Evolutionary conservation across 1,140 invertebrate genomes (phyloP), one percentile per base, ranked within the genome.

Genomic region (Coelopa frigida): DNA sequence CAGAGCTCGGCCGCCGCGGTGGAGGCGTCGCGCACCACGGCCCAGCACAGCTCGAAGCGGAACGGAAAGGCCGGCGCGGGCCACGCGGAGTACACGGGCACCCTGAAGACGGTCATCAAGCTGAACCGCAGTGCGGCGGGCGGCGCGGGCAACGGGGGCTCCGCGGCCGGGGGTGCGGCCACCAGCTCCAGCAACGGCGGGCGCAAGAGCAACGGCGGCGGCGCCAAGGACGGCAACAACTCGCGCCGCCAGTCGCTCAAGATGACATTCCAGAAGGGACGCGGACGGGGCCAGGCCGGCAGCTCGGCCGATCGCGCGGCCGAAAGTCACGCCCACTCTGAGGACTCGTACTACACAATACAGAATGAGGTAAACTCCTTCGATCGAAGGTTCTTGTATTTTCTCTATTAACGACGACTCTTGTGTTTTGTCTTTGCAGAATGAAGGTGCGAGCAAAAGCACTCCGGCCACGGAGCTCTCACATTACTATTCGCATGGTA

Each of bases 261-360:
- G 58, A 85, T 87, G 82, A 84, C 85, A 36, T 78, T 87, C 59
- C 85, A 87, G 60, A 85, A 87, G 58, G 80, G 79, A 44, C 80
- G 81, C 45, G 72, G 73, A 3, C 72, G 80, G 11, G 75, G 75
- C 5, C 74, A 75, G 41, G 72, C 72, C 7, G 66, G 70, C 7
- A 72, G 72, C 12, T 77, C 78, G 51, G 58, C 59, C 1, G 72
- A 72, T 44, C 71, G 71, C 42, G 70, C 73, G 22, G 57, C 71
- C 6, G 64, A 63, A 46, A 73, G 72, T 15, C 74, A 59, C 53
- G 74, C 66, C 10, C 75, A 78, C 32, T 79, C 76, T 22, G 77
- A 81, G 32, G 78, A 80, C 48, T 76, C 81, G 15, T 80, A 79
- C 58, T 84, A 85, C 71, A 86, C 82, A 54, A 82, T 85, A 61